Evolutionary conservation across 2,797 vertebrate species (phyloP).

Genomic region (Coilia nasus): DNA sequence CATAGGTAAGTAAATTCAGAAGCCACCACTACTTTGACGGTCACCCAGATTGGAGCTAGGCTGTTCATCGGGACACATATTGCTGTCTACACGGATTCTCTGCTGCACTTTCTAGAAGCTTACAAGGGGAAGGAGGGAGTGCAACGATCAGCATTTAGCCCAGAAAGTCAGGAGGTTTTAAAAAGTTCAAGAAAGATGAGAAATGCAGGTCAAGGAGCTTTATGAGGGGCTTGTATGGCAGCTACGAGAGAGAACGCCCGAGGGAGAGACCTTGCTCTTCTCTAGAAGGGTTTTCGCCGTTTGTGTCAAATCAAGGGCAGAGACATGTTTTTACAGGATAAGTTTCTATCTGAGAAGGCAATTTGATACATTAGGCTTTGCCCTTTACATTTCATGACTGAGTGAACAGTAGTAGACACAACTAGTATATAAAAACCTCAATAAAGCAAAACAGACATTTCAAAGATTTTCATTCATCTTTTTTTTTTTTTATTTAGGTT

Average conservation of each 20-base stretch:
- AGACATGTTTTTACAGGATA: neutral
- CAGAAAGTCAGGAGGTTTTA: neutral
- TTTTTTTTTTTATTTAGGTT: conserved; percentile 83
- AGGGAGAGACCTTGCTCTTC: too few relatives aligned
- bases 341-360: neutral
- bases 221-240: neutral
- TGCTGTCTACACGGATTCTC: too few relatives aligned
- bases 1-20: too few relatives aligned
- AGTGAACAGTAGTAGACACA: neutral
- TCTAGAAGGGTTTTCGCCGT: too few relatives aligned
- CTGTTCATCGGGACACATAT: too few relatives aligned
- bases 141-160: neutral
- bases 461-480: conserved; percentile 77
- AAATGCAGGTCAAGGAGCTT: neutral
- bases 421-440: neutral
- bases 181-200: neutral
- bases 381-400: neutral
- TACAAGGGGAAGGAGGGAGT: neutral
- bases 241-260: neutral
- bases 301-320: neutral
- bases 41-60: neutral
- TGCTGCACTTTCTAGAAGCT: neutral
- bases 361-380: neutral
- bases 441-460: conserved; percentile 62
- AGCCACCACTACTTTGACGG: neutral